Base-by-base conservation (phyloP, 2,797 vertebrate genomes). In the Fistularia commersonii region DNA sequence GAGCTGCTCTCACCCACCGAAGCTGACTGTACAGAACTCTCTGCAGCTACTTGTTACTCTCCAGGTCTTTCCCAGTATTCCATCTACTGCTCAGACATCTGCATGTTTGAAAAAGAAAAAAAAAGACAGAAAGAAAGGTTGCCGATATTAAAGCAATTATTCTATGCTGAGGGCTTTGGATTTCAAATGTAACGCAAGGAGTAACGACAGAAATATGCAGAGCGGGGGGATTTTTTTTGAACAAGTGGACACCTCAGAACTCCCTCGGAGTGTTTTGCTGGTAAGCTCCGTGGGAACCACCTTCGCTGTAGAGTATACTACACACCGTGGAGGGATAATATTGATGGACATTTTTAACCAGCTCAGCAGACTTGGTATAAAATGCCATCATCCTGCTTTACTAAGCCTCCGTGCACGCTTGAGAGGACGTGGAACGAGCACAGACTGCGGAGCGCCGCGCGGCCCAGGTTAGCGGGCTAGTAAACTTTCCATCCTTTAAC, bases 401-500 rank as follows among this genome's bases (percentile, higher is more conserved):
- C 13, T 34, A 43, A 61, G 6, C 45, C 50, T 45, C 8, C 51
- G 7, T 34, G 34, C 39, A 15, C 57, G 38, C 53, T 54, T 32
- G 11, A 61, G 14, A 65, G 42, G 34, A 53, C 39, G 37, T 54
- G 54, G 56, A 69, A 54, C 14, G 41, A 54, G 50, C 45, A 32
- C 11, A 48, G 23, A 23, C 23, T 23, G 23, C 2, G 23, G 23
- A 23, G 41, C 48, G 47, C 46, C 38, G 62, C 58, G 68, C 53
- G 38, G 61, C 44, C 37, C 48, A 36, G 9, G 48, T 73, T 68
- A 60, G 51, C 45, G 39, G 39, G 44, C 59, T 66, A 54, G 54
- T 62, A 66, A 69, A 61, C 61, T 60, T 62, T 61, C 61, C 61
- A 55, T 59, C 57, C 53, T 61, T 55, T 60, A 63, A 64, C 62